A percentile compares a stretch with the other conserved stretches of the same genome.
These are phyloP conservation scores for Drosophila lini DNA, from an alignment of 1,140 invertebrate genomes.

Conservation along the genomic window DNA sequence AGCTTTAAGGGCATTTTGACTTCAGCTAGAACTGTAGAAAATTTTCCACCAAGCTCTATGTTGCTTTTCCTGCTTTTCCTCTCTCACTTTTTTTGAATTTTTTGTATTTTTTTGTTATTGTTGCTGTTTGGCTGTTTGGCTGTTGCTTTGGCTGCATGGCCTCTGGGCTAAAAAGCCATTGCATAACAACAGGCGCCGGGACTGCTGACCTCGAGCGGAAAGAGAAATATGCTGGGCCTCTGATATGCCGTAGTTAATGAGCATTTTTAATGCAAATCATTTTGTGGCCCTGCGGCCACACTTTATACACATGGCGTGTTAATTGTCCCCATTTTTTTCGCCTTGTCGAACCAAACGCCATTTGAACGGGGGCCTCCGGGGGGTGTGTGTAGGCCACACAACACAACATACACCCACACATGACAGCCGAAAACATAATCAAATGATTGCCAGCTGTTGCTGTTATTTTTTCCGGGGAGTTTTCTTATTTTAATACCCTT, in stretches of 20 bases:
- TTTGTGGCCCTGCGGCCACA: constrained; percentile 23
- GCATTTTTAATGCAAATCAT: constrained; percentile 55
- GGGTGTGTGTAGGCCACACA: neutral
- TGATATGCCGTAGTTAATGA: constrained; percentile 33
- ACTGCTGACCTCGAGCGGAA: constrained; percentile 13
- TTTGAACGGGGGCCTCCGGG: constrained; percentile 1
- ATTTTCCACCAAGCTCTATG: neutral
- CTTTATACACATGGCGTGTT: constrained; percentile 41
- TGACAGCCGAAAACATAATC: constrained; percentile 32
- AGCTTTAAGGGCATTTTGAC: too few relatives aligned
- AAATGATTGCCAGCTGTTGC: constrained; percentile 50
- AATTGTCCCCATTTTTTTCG: constrained; percentile 29
- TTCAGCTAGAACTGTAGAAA: neutral
- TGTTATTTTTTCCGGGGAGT: constrained; percentile 1
- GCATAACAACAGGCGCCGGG: constrained; percentile 44
- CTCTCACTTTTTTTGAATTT: constrained; percentile 4
- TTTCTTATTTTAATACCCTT: neutral
- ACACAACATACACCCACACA: constrained; percentile 4
- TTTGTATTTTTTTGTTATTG: neutral
- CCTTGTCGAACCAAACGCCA: constrained; percentile 8
- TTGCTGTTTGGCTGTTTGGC: neutral
- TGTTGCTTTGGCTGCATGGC: constrained; percentile 32
- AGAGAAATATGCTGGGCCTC: neutral
- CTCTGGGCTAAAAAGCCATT: constrained; percentile 35
- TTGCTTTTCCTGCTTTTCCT: neutral